These are phyloP conservation scores for Euplagia quadripunctaria DNA, from an alignment of 2,888 invertebrate genomes.

Conservation along the genomic window DNA sequence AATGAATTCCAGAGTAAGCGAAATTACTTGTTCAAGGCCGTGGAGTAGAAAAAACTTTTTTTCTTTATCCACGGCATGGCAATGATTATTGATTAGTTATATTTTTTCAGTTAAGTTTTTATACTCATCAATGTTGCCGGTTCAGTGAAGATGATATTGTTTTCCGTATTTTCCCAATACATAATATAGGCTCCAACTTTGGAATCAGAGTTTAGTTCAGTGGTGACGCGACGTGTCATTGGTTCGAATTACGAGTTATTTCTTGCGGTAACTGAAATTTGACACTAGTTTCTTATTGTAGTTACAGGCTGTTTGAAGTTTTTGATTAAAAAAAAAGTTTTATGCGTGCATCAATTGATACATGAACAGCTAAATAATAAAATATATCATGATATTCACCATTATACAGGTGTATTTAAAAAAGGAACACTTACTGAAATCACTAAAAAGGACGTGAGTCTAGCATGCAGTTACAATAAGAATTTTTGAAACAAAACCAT, in stretches of 20 bases:
- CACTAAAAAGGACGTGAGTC: no score
- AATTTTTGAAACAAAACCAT: no score
- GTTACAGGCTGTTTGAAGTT: background rate
- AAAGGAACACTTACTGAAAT: no score
- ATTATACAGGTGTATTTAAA: no score
- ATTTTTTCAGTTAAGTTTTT: background rate
- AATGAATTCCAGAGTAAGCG: no score
- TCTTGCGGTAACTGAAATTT: slow-evolving; percentile 9
- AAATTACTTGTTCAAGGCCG: background rate
- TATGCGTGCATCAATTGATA: background rate
- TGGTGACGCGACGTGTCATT: background rate
- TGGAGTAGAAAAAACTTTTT: background rate
- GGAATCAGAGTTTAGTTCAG: background rate
- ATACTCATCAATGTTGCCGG: background rate
- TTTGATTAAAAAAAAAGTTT: background rate
- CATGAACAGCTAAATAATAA: no score
- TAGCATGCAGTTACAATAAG: no score
- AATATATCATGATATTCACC: no score
- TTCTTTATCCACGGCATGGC: background rate
- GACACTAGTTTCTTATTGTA: background rate
- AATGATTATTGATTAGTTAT: background rate
- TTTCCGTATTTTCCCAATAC: slow-evolving; percentile 1
- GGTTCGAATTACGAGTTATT: background rate
- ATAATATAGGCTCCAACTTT: background rate
- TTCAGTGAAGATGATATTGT: background rate